Evolutionary conservation across 2,888 invertebrate species (phyloP).

Genomic region (Myopa tessellatipennis): DNA sequence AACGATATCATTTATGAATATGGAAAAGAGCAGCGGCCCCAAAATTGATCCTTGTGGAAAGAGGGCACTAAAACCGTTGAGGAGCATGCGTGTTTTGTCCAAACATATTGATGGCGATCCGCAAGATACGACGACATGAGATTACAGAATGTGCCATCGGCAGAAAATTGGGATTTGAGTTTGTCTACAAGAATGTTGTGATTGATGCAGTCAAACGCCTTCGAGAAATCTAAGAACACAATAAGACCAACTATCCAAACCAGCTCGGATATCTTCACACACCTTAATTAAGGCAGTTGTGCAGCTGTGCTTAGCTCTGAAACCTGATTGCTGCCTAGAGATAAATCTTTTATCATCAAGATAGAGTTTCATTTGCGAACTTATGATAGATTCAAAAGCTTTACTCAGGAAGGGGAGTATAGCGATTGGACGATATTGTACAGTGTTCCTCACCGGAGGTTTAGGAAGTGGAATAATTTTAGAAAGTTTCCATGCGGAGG

Average conservation of each 20-base stretch:
- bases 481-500: constrained; percentile 18
- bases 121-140: constrained; percentile 17
- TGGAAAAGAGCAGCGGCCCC: background rate
- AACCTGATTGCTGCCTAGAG: constrained; percentile 6
- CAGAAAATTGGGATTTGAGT: background rate
- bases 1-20: no score
- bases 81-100: background rate
- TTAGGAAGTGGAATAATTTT: constrained; percentile 26
- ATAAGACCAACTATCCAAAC: constrained; percentile 25
- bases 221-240: constrained; percentile 24
- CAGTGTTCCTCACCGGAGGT: background rate
- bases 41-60: constrained; percentile 29
- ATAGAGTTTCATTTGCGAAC: constrained; percentile 14
- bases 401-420: constrained; percentile 26
- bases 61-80: background rate
- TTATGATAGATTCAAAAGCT: constrained; percentile 1
- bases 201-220: constrained; percentile 24
- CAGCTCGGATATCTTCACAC: constrained; percentile 17
- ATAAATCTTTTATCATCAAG: constrained; percentile 1
- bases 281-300: constrained; percentile 26
- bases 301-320: constrained; percentile 20
- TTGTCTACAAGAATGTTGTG: background rate
- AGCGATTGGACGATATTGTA: constrained; percentile 18
- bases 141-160: background rate
- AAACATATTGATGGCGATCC: constrained; percentile 10